A percentile compares a stretch with the other conserved stretches of the same genome.
phyloP scores from a whole-genome alignment of 2,797 vertebrate species.

The Aldrovandia affinis region DNA sequence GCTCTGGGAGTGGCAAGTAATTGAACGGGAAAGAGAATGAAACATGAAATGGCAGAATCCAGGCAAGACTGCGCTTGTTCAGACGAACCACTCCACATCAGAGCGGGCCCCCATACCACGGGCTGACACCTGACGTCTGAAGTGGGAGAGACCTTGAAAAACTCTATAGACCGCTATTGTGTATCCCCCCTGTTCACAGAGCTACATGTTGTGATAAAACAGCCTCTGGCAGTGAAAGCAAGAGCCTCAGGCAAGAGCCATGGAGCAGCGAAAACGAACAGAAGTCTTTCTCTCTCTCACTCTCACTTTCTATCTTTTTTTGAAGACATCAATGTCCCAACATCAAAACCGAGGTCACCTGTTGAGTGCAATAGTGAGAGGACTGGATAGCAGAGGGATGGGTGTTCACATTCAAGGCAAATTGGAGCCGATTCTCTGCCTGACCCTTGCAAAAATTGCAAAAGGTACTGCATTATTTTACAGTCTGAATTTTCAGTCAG shows the following conservation, averaged over 20 bases:
- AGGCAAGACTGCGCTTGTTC: neutral
- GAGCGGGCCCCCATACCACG: neutral
- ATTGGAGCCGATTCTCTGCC: neutral
- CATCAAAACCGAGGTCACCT: conserved; percentile 49
- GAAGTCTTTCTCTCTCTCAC: neutral
- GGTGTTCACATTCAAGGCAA: neutral
- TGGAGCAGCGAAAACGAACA: neutral
- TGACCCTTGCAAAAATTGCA: conserved; percentile 8
- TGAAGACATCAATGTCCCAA: neutral
- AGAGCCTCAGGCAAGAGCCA: neutral
- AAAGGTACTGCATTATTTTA: neutral
- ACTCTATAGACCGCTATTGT: neutral
- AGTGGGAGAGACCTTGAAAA: neutral
- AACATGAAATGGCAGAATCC: neutral
- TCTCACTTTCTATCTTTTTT: neutral
- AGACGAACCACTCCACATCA: neutral
- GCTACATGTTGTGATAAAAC: neutral
- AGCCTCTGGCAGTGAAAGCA: neutral
- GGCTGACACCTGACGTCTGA: neutral
- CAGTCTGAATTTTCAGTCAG: neutral
- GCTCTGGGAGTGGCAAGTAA: neutral
- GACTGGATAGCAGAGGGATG: conserved; percentile 9
- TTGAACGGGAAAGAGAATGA: neutral
- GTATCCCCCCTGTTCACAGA: neutral
- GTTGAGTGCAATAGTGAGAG: conserved; percentile 49